These are phyloP conservation scores for Nomada hirtipes DNA, from an alignment of 2,888 invertebrate genomes.

Conservation along the genomic window DNA sequence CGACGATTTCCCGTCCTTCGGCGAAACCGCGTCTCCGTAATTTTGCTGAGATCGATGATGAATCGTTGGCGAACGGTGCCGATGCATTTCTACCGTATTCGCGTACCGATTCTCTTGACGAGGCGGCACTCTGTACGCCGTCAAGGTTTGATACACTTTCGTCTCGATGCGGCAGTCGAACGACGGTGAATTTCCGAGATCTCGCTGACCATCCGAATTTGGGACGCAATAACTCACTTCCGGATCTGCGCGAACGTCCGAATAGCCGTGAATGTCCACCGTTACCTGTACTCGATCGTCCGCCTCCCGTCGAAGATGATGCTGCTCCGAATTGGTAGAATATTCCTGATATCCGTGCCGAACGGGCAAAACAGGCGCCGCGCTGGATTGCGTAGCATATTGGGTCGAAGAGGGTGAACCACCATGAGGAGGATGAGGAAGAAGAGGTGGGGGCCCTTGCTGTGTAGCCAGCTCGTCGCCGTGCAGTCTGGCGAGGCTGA, in stretches of 20 bases:
- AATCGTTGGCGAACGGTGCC: slow-evolving; percentile 44
- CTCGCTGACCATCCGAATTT: slow-evolving; percentile 52
- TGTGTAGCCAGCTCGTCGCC: slow-evolving; percentile 80
- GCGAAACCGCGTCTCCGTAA: slow-evolving; percentile 64
- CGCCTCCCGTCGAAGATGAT: slow-evolving; percentile 40
- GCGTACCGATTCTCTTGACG: not conserved
- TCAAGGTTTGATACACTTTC: slow-evolving; percentile 69
- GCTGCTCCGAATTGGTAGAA: slow-evolving; percentile 60
- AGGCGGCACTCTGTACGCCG: slow-evolving; percentile 49
- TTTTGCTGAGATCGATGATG: slow-evolving; percentile 49
- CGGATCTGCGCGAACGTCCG: slow-evolving; percentile 44
- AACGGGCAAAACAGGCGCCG: slow-evolving; percentile 46
- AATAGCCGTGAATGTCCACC: slow-evolving; percentile 54
- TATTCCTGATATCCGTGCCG: slow-evolving; percentile 65
- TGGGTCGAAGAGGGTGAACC: slow-evolving; percentile 85
- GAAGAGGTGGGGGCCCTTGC: slow-evolving; percentile 75
- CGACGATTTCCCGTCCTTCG: slow-evolving; percentile 67
- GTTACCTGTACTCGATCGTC: slow-evolving; percentile 58
- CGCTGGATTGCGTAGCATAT: slow-evolving; percentile 80
- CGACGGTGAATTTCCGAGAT: slow-evolving; percentile 42
- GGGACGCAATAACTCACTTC: slow-evolving; percentile 58
- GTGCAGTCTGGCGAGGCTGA: slow-evolving; percentile 84
- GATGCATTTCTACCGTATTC: slow-evolving; percentile 17
- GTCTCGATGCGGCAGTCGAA: slow-evolving; percentile 50
- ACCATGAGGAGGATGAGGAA: slow-evolving; percentile 73